These are phyloP conservation scores for Neomorphus geoffroyi DNA, from an alignment of 2,797 vertebrate genomes.

Conservation along the genomic window DNA sequence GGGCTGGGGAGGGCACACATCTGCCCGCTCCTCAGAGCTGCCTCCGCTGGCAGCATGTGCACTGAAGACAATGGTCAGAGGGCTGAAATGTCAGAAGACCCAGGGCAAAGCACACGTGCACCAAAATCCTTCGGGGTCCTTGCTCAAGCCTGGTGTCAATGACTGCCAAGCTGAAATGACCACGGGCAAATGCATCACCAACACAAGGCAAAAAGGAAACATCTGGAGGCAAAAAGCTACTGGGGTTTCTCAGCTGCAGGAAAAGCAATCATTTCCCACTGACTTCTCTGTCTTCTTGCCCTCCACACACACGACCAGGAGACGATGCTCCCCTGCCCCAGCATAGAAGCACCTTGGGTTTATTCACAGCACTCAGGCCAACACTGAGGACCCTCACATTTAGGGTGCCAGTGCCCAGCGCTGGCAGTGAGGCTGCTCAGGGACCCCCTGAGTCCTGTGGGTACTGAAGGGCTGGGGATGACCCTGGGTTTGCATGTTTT, in stretches of 20 bases:
- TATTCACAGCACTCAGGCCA: not conserved
- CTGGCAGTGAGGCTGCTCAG: not conserved
- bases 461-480: not conserved
- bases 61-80: accelerated
- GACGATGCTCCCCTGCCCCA: not conserved
- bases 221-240: not conserved
- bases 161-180: not conserved
- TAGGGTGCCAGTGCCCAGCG: not conserved
- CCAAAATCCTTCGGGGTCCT: not conserved
- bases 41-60: not conserved
- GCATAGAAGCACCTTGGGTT: not conserved
- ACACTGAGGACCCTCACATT: accelerated
- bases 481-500: not conserved
- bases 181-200: not conserved
- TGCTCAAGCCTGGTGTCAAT: accelerated
- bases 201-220: not conserved
- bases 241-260: not conserved
- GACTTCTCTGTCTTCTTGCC: not conserved
- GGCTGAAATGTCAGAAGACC: not conserved
- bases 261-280: not conserved
- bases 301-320: not conserved
- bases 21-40: not conserved
- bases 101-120: not conserved
- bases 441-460: not conserved
- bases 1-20: not conserved